Percentiles rank a stretch among this genome's conserved stretches.
phyloP scores from a whole-genome alignment of 1,140 invertebrate species.

The Zaprionus ornatus region DNA sequence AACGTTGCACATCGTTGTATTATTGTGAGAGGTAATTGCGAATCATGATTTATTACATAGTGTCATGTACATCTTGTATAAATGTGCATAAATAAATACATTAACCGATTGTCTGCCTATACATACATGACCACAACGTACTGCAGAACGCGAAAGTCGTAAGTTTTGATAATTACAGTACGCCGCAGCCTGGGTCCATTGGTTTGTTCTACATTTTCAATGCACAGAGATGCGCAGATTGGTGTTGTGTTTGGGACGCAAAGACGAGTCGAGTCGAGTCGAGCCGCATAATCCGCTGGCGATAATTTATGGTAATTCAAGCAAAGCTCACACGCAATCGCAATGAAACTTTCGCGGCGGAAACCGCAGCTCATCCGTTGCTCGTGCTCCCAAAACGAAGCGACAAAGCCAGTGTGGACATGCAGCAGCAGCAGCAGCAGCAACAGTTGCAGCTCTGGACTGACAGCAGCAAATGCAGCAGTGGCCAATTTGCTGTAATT shows the following conservation, averaged over 20 bases:
- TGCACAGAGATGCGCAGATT: slow-evolving; percentile 17
- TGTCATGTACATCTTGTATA: slow-evolving; percentile 29
- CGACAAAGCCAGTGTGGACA: slow-evolving; percentile 6
- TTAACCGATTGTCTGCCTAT: neutral
- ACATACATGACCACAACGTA: neutral
- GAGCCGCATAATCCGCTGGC: slow-evolving; percentile 60
- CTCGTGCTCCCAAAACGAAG: slow-evolving; percentile 52
- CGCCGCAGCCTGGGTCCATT: slow-evolving; percentile 24
- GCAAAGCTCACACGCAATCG: slow-evolving; percentile 64
- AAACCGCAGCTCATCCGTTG: slow-evolving; percentile 46
- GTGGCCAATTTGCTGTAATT: slow-evolving; percentile 70
- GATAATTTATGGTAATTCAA: slow-evolving; percentile 75
- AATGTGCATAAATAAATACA: neutral
- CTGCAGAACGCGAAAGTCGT: slow-evolving; percentile 50
- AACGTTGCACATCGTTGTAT: slow-evolving; percentile 33
- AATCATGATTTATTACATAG: slow-evolving; percentile 53
- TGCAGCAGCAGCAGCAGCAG: slow-evolving; percentile 29
- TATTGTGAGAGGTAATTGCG: slow-evolving; percentile 45
- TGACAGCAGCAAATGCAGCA: neutral
- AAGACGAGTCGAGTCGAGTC: slow-evolving; percentile 17
- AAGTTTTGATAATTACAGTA: slow-evolving; percentile 30
- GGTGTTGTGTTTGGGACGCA: slow-evolving; percentile 7
- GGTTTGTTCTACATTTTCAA: slow-evolving; percentile 62
- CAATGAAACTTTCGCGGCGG: slow-evolving; percentile 53
- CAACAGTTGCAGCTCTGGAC: slow-evolving; percentile 4